A percentile compares a stretch with the other conserved stretches of the same genome.
Evolutionary conservation across 2,113 vertebrate species (phyloP).

Genomic region (Polypterus senegalus): DNA sequence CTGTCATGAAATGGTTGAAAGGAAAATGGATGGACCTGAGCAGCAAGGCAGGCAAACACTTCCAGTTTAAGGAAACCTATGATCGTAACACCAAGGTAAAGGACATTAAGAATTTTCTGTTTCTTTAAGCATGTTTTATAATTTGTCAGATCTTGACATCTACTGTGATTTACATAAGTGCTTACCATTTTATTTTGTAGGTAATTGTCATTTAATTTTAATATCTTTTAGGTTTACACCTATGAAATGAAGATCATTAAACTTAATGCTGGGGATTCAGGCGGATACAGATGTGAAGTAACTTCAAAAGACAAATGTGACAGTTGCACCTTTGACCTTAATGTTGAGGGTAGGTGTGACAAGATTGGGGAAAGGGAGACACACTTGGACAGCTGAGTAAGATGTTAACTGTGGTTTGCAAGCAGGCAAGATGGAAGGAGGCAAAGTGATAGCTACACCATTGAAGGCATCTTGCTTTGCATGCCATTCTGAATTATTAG

Average conservation of each 20-base stretch:
- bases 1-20: conserved; percentile 73
- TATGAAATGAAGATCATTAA: conserved; percentile 67
- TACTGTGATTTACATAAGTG: background rate
- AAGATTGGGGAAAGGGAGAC: fast-evolving
- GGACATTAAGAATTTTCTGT: too few species aligned
- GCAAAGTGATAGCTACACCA: background rate
- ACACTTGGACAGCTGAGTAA: background rate
- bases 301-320: conserved; percentile 69
- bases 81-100: conserved; percentile 71
- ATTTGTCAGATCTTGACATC: too few species aligned
- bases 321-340: conserved; percentile 63
- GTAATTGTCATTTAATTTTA: too few species aligned
- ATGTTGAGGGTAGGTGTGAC: conserved; percentile 58
- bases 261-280: conserved; percentile 57
- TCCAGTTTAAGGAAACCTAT: conserved; percentile 66
- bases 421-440: background rate
- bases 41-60: conserved; percentile 68
- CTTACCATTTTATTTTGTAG: too few species aligned
- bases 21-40: conserved; percentile 78
- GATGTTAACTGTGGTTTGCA: too few species aligned
- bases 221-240: conserved; percentile 58
- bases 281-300: conserved; percentile 76
- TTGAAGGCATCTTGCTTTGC: background rate
- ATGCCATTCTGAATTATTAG: too few species aligned
- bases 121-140: too few species aligned